Percentiles rank a stretch among this genome's conserved stretches.
phyloP scores from a whole-genome alignment of 2,888 invertebrate species.

The Drosophila differens region DNA sequence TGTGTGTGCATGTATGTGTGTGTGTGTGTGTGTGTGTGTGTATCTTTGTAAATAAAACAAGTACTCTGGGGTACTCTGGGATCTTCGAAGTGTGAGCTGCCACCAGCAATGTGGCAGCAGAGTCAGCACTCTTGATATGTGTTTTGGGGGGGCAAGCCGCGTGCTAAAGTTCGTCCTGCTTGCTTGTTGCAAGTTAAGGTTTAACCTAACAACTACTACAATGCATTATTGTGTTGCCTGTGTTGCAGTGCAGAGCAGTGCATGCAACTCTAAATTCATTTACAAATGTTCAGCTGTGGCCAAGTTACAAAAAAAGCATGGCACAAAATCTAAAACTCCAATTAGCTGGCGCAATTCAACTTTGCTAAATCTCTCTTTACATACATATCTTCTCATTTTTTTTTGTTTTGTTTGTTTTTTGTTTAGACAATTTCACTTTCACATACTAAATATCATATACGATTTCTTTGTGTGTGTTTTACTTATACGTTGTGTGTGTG shows the following conservation, averaged over 20 bases:
- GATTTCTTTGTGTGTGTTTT: constrained; percentile 37
- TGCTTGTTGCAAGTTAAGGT: constrained; percentile 26
- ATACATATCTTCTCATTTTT: not conserved
- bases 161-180: constrained; percentile 42
- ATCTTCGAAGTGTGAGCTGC: constrained; percentile 7
- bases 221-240: constrained; percentile 34
- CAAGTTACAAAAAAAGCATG: constrained; percentile 46
- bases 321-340: constrained; percentile 52
- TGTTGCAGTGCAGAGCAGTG: constrained; percentile 43
- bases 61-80: constrained; percentile 18
- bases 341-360: constrained; percentile 38
- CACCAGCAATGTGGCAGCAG: constrained; percentile 8
- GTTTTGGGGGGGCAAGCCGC: constrained; percentile 43
- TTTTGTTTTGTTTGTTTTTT: not conserved
- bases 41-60: constrained; percentile 38
- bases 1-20: constrained; percentile 5
- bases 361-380: constrained; percentile 24
- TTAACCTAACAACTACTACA: constrained; percentile 44
- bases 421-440: constrained; percentile 28
- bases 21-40: constrained; percentile 25
- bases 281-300: constrained; percentile 72
- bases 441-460: constrained; percentile 59
- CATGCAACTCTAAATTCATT: constrained; percentile 70
- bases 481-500: constrained; percentile 32
- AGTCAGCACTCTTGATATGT: constrained; percentile 30